phyloP scores from a whole-genome alignment of 30 jellyfish, hydroid and myxozoan genomes.

The Cassiopea andromeda region DNA sequence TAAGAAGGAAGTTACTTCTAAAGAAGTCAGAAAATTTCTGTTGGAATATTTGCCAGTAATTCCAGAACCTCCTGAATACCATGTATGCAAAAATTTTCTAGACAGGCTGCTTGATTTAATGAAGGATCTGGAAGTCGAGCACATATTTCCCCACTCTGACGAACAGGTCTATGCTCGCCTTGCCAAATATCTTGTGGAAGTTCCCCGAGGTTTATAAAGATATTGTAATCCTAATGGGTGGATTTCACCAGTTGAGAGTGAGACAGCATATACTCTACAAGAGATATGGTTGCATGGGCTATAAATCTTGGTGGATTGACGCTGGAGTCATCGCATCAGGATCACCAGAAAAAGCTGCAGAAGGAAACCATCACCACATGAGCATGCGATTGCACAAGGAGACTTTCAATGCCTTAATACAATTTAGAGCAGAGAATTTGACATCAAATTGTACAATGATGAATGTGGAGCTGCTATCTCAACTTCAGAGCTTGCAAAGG shows the following conservation, averaged over 20 bases:
- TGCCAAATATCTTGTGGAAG: slow-evolving; percentile 53
- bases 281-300: slow-evolving; percentile 41
- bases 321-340: slow-evolving; percentile 58
- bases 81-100: slow-evolving; percentile 13
- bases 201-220: slow-evolving; percentile 13
- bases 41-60: slow-evolving; percentile 57
- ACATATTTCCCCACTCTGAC: slow-evolving; percentile 61
- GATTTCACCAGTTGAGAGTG: slow-evolving; percentile 66
- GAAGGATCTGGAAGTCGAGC: slow-evolving; percentile 48
- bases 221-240: slow-evolving; percentile 57
- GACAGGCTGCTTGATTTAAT: slow-evolving; percentile 19
- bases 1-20: slow-evolving; percentile 26
- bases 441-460: not conserved
- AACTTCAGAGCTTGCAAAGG: not conserved
- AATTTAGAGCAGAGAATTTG: slow-evolving; percentile 6
- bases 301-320: slow-evolving; percentile 61
- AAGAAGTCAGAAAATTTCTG: slow-evolving; percentile 25
- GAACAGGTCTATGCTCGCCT: slow-evolving; percentile 67
- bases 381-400: slow-evolving; percentile 70
- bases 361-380: slow-evolving; percentile 47
- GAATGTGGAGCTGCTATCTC: not conserved
- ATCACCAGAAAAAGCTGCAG: slow-evolving; percentile 48
- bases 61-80: slow-evolving; percentile 65
- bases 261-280: slow-evolving; percentile 18
- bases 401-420: slow-evolving; percentile 58